Base-by-base conservation (phyloP, 2,113 vertebrate genomes). In the Illadopsis cleaveri region DNA sequence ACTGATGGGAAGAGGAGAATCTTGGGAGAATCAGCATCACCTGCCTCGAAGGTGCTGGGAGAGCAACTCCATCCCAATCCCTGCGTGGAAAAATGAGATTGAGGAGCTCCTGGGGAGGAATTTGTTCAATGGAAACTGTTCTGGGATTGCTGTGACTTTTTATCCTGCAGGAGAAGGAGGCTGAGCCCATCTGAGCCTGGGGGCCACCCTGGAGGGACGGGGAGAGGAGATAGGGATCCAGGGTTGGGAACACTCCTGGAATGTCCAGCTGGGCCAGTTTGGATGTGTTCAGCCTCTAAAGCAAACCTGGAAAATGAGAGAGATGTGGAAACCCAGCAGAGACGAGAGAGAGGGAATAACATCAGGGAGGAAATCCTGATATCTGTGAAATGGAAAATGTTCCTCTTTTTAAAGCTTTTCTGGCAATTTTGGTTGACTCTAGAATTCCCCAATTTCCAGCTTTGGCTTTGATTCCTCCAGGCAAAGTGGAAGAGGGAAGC, bases 231-330 rank as follows among this genome's bases (percentile, higher is more conserved):
- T 6, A 5, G 45, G 73, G 15, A 10, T 25, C 18, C 8, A 1
- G 58, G 40, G 14, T 3, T 65, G 76, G 81, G 51, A 42, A 45
- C 13, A 1, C 15, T n/a, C 45, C 56, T 35, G 25, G 42, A 33
- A 14, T 3, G 15, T 18, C 79, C 47, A 31, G 0, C 64, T 31
- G 45, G 50, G 27, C 10, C 5, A 0, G 0, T 30, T 22, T 5
- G 22, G 28, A 2, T 15, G 42, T 6, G 0, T 53, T 71, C n/a
- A 15, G 2, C 44, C 30, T 22, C 44, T 9, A 38, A 58, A 62
- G 9, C 25, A 69, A 51, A 19, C 4, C 35, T 12, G 27, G 71
- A 3, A 50, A 53, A 56, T 21, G 8, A 19, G 21, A 14, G 35
- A 60, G 40, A 4, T 38, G 40, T 42, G 51, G 40, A 16, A 81